phyloP scores from a whole-genome alignment of 1,140 invertebrate genomes.

The Cherax quadricarinatus region DNA sequence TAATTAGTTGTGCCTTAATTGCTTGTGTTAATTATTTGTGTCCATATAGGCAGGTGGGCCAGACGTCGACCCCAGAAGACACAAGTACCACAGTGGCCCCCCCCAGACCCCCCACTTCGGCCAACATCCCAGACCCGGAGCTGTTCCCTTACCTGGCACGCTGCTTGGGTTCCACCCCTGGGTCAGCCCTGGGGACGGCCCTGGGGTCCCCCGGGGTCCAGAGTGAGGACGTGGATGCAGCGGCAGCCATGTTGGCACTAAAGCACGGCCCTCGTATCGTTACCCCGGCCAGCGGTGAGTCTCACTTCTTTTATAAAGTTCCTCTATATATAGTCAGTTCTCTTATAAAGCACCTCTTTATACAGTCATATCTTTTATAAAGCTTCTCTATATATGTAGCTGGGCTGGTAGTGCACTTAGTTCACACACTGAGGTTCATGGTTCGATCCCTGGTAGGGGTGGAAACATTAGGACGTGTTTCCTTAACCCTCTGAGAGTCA shows the following conservation, averaged over 20 bases:
- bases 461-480: too few species aligned
- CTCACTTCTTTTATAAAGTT: too few species aligned
- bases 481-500: too few species aligned
- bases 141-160: slow-evolving; percentile 88
- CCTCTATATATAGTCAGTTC: too few species aligned
- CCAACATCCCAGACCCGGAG: slow-evolving; percentile 82
- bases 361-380: too few species aligned
- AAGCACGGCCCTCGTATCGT: slow-evolving; percentile 83
- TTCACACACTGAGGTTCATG: too few species aligned
- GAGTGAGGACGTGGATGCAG: slow-evolving; percentile 85
- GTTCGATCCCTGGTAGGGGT: too few species aligned
- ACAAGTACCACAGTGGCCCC: neutral
- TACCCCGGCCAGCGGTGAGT: slow-evolving; percentile 78
- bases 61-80: neutral
- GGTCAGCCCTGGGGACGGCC: slow-evolving; percentile 75
- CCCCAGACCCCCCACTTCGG: neutral
- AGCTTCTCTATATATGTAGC: too few species aligned
- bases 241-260: slow-evolving; percentile 88
- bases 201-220: slow-evolving; percentile 70
- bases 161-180: slow-evolving; percentile 79
- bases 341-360: too few species aligned
- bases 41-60: slow-evolving; percentile 26
- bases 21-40: neutral
- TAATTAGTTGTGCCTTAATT: too few species aligned
- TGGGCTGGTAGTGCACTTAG: too few species aligned